Conservation (phyloP, 1,140 invertebrate genomes). For the Octopus sinensis region DNA sequence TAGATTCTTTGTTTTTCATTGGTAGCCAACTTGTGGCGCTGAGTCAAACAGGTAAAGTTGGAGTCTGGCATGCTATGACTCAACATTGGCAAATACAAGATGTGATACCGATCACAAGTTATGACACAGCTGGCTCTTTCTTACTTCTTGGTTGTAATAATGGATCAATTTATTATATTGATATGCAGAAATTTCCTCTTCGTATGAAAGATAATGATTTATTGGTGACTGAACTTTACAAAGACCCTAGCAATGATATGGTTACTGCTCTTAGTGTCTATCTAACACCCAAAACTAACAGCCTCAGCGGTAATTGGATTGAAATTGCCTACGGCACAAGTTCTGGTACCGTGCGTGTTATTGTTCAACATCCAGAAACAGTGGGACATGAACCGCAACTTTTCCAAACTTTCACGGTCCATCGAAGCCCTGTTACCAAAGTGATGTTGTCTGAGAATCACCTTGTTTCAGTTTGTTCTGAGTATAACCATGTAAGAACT, state of each 20-base stretch:
- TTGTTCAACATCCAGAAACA: constrained; percentile 97
- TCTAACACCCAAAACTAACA: constrained; percentile 94
- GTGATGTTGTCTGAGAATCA: constrained; percentile 91
- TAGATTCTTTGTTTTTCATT: constrained; percentile 96
- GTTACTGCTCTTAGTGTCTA: constrained; percentile 99
- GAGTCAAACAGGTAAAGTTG: constrained; percentile 91
- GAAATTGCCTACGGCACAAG: constrained; percentile 98
- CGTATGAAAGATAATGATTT: constrained; percentile 99
- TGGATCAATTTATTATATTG: constrained; percentile 95
- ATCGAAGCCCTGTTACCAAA: constrained; percentile 92
- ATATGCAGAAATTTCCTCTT: constrained; percentile 99
- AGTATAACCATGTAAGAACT: constrained; percentile 95
- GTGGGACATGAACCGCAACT: constrained; percentile 93
- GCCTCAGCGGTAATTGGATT: constrained; percentile 90
- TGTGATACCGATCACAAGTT: constrained; percentile 88
- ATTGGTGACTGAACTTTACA: constrained; percentile 92
- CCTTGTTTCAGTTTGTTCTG: constrained; percentile 87
- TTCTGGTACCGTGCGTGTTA: constrained; percentile 90
- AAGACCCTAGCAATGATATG: constrained; percentile 88
- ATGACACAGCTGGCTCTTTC: constrained; percentile 94
- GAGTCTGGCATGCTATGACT: constrained; percentile 97
- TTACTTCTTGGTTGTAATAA: constrained; percentile 90
- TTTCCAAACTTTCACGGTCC: constrained; percentile 97
- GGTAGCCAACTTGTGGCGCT: constrained; percentile 93
- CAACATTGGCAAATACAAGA: constrained; percentile 97